Evolutionary conservation across 2,113 vertebrate species (phyloP).

Genomic region (Sphyrna mokarran): DNA sequence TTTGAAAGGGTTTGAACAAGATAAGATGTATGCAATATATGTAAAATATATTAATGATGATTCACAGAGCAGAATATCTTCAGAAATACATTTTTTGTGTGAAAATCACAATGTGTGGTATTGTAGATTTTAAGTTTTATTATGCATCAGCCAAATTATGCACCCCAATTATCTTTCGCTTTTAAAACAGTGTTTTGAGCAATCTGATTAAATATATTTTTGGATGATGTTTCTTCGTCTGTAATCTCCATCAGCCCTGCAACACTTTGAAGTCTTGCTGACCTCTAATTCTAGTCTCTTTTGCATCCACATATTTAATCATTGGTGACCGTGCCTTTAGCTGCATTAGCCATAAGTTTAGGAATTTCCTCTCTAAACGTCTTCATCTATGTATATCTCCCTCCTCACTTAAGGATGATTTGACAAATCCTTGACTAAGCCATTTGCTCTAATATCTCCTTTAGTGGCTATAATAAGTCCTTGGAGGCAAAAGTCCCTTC

Average conservation of each 20-base stretch:
- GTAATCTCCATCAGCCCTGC: too few relatives aligned
- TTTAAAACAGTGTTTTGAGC: background rate
- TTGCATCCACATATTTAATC: too few relatives aligned
- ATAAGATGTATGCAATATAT: background rate
- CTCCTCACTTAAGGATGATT: background rate
- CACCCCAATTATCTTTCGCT: background rate
- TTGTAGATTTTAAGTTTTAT: background rate
- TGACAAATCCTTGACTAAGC: background rate
- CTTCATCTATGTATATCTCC: background rate
- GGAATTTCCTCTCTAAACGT: too few relatives aligned
- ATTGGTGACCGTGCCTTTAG: background rate
- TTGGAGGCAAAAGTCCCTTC: too few relatives aligned
- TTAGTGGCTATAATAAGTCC: too few relatives aligned
- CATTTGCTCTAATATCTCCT: background rate
- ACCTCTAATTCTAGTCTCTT: too few relatives aligned
- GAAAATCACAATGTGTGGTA: background rate
- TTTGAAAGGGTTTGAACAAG: conserved; percentile 3
- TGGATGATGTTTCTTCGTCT: background rate
- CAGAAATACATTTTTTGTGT: background rate
- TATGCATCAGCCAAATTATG: background rate
- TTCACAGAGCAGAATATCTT: background rate
- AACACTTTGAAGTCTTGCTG: too few relatives aligned
- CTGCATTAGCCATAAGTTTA: background rate
- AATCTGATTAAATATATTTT: background rate
- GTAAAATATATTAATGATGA: background rate